A percentile compares a stretch with the other conserved stretches of the same genome.
Conservation (phyloP, 2,888 invertebrate genomes). For the Brachyptera putata region DNA sequence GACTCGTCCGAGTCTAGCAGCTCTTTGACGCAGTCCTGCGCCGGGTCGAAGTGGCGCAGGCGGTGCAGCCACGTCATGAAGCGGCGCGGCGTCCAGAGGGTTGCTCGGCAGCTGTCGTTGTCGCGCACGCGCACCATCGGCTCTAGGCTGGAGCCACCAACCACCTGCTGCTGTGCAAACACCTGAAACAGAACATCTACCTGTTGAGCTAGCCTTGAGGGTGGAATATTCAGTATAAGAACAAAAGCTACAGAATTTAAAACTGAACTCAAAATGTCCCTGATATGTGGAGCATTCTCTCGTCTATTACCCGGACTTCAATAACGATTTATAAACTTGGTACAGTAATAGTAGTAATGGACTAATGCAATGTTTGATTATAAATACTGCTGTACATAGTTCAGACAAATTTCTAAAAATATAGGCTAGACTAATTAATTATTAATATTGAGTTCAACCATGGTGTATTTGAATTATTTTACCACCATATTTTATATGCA, state of each 20-base stretch:
- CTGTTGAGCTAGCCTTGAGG: neutral
- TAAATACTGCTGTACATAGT: too few relatives aligned
- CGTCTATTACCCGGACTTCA: too few relatives aligned
- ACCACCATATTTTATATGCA: too few relatives aligned
- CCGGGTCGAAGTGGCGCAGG: slow-evolving; percentile 42
- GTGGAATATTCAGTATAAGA: slow-evolving; percentile 10
- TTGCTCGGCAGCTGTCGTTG: slow-evolving; percentile 38
- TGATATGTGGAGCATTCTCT: too few relatives aligned
- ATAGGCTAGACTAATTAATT: too few relatives aligned
- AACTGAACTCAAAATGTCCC: neutral
- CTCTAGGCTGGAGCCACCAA: slow-evolving; percentile 40
- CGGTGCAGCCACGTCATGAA: slow-evolving; percentile 43
- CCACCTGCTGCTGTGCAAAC: slow-evolving; percentile 43
- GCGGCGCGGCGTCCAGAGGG: slow-evolving; percentile 41
- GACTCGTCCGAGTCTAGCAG: slow-evolving; percentile 37
- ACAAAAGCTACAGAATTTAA: neutral
- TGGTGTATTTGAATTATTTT: too few relatives aligned
- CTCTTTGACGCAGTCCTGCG: slow-evolving; percentile 35
- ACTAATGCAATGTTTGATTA: too few relatives aligned
- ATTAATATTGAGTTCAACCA: too few relatives aligned
- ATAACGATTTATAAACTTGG: too few relatives aligned
- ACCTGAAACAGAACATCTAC: slow-evolving; percentile 39
- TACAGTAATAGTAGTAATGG: too few relatives aligned
- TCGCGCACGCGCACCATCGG: slow-evolving; percentile 43
- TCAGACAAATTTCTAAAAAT: too few relatives aligned